Evolutionary conservation across 2,888 invertebrate genomes (phyloP), one percentile per base, ranked within the genome.

Genomic region (Hypena proboscidalis): DNA sequence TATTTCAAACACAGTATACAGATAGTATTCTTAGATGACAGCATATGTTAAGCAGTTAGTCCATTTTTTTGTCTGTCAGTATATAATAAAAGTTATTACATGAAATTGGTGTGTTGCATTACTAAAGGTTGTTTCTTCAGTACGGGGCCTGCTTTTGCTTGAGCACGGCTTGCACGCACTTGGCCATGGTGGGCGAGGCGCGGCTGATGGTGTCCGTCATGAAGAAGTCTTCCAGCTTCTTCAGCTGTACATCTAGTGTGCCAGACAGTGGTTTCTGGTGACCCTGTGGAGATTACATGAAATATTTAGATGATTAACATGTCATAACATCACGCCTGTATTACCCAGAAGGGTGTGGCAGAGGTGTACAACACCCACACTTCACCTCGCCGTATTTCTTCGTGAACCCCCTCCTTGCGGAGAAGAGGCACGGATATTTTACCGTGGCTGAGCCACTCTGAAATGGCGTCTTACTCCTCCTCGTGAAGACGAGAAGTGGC

Each of bases 161-260:
- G 61, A 94, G 91, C 1, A 95, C 97, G 7, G 99, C 98, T 72
- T 97, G 95, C 58, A 99, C 95, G 86, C 99, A 99, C 86, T 98
- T 98, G 33, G 99, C 98, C 99, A 99, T 99, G 33, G 99, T 99
- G 52, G 97, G 96, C 2, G 99, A 99, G 17, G 99, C 98, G 76
- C 99, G 93, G 58, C 98, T 97, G 74, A 99, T 97, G 3, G 96
- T 92, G 87, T 99, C 98, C 6, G 99, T 99, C 98, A 99, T 99
- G 80, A 94, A 97, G 85, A 94, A 97, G 74, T 97, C 96, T 83
- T 96, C 95, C 47, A 99, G 90, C 43, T 93, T 92, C 78, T 95
- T 95, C 67, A 95, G 92, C 65, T 94, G 93, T 1, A 97, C 93
- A 68, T 95, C 95, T 39, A 98, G 64, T 39, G 90, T 87, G 14